Evolutionary conservation across 2,113 vertebrate genomes (phyloP), one percentile per base, ranked within the genome.

Genomic region (Junco hyemalis): DNA sequence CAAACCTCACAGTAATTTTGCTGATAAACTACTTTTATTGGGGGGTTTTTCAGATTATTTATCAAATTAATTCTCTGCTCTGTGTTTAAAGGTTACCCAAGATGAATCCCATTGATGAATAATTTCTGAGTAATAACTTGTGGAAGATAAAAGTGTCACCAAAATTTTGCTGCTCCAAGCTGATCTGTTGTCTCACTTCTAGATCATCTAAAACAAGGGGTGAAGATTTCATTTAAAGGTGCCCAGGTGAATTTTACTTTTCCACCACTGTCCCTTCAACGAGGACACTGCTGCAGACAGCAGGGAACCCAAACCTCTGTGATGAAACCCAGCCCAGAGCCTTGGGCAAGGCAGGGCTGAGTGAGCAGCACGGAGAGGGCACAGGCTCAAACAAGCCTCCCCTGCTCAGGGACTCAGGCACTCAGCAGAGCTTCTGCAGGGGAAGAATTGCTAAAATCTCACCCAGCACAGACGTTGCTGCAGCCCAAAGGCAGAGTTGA

Each of bases 331-430:
- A 91, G 80, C 76, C 84, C 95, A 89, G 91, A 86, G 42, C 96
- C 94, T 72, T 56, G 42, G 70, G 91, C 92, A 38, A 74, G 92
- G 87, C 78, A 92, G 93, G 44, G 84, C 88, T 15, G 10, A 14
- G 84, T 33, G 93, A 96, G 94, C 83, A 68, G 91, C 78, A 24
- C 6, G 6, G n/a, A 59, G 83, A 94, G 87, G 86, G 14, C 92
- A 86, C 97, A 97, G 94, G 97, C 95, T 95, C 61, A 26, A 86
- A 97, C 97, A 96, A 70, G 97, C 80, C 90, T 80, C 64, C 61
- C 69, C 48, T 11, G 64, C 51, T 83, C 38, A 6, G 73, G 77
- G 91, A 95, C 80, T 91, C 66, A 29, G 71, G 53, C 95, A 70
- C 56, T 50, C 31, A 83, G 79, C 87, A 88, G 63, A 77, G 68